phyloP scores from a whole-genome alignment of 2,113 vertebrate species.

The Cephalopterus ornatus region DNA sequence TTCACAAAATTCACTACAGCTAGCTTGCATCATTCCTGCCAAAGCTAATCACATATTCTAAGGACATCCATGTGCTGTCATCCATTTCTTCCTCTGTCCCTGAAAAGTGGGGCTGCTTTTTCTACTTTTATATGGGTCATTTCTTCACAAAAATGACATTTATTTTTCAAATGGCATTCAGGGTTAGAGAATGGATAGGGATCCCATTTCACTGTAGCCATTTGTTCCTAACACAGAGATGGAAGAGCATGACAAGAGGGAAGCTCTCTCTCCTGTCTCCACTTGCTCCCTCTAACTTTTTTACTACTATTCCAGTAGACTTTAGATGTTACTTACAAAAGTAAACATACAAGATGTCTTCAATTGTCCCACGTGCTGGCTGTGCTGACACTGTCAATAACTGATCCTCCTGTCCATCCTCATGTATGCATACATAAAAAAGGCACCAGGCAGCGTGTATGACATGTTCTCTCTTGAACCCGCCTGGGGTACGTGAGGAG shows the following conservation, averaged over 20 bases:
- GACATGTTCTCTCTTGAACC: neutral
- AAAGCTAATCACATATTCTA: neutral
- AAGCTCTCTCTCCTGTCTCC: neutral
- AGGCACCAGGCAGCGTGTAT: neutral
- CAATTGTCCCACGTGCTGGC: neutral
- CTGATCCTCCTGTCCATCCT: neutral
- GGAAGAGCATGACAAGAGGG: neutral
- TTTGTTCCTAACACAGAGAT: neutral
- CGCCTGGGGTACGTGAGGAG: neutral
- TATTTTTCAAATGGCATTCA: neutral
- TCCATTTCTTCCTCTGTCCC: neutral
- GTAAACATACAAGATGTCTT: neutral
- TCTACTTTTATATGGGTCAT: neutral
- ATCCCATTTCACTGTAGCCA: neutral
- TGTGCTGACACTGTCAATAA: neutral
- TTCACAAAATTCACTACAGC: neutral
- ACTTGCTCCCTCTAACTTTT: neutral
- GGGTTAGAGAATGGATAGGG: neutral
- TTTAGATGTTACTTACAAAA: neutral
- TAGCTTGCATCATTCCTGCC: neutral
- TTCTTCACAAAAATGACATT: neutral
- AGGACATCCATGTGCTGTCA: neutral
- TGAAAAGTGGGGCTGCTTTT: neutral
- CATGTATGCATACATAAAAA: neutral
- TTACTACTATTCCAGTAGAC: neutral